Evolutionary conservation across 2,797 vertebrate genomes (phyloP).

Genomic region (Argyrosomus regius): DNA sequence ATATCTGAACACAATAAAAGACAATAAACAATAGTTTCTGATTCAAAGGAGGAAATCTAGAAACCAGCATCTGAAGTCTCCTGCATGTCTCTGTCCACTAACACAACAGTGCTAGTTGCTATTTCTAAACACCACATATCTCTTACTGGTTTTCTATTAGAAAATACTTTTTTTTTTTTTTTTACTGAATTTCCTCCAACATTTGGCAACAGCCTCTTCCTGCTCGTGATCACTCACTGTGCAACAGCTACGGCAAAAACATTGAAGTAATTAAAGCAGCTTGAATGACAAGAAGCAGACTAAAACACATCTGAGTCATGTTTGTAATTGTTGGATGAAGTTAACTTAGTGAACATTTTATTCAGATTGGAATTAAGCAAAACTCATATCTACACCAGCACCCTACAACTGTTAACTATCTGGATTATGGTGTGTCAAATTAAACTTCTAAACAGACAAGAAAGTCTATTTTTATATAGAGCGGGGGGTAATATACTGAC

Average conservation of each 20-base stretch:
- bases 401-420: background rate
- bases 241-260: background rate
- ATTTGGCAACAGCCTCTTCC: constrained; percentile 1
- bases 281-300: background rate
- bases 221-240: background rate
- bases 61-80: background rate
- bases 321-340: constrained; percentile 12
- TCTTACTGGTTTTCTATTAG: background rate
- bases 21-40: background rate
- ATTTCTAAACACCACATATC: constrained; percentile 3
- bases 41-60: background rate
- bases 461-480: background rate
- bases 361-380: background rate
- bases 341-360: background rate
- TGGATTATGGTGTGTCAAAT: background rate
- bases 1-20: background rate
- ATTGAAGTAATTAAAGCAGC: background rate
- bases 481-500: background rate
- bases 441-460: background rate
- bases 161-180: background rate
- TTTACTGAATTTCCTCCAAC: background rate
- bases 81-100: background rate
- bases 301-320: constrained; percentile 8
- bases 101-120: background rate
- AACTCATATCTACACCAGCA: background rate